Percentiles rank a stretch among this genome's conserved stretches.
phyloP scores from a whole-genome alignment of 2,797 vertebrate species.

The Neosalanx taihuensis region DNA sequence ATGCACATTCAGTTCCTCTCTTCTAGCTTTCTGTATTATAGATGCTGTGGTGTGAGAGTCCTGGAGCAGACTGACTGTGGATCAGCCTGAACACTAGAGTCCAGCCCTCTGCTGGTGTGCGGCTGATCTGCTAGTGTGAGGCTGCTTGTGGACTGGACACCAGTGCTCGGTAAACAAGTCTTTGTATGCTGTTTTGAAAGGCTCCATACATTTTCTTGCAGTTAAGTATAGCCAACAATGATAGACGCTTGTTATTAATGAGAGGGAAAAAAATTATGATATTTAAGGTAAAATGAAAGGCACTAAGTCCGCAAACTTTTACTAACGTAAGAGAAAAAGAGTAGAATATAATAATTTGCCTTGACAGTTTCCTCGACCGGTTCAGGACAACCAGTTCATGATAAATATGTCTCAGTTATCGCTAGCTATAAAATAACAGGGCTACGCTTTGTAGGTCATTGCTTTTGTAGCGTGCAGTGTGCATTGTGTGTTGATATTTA shows the following conservation, averaged over 20 bases:
- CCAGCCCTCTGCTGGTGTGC: not conserved
- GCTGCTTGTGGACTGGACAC: not conserved
- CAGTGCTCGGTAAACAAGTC: too few species aligned
- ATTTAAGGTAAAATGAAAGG: not conserved
- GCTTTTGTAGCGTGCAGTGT: too few species aligned
- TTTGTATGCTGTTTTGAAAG: not conserved
- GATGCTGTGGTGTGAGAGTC: not conserved
- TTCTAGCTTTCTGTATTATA: accelerated
- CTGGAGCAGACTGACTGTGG: not conserved
- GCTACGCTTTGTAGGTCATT: constrained; percentile 23
- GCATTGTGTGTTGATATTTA: too few species aligned
- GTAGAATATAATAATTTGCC: not conserved
- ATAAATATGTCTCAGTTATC: too few species aligned
- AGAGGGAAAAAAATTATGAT: not conserved
- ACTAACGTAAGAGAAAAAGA: too few species aligned
- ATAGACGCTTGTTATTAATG: too few species aligned
- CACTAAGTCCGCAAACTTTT: too few species aligned
- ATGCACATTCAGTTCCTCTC: not conserved
- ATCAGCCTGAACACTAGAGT: not conserved
- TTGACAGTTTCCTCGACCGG: constrained; percentile 42
- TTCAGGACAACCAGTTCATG: constrained; percentile 60
- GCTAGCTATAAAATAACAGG: too few species aligned
- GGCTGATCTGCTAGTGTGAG: too few species aligned
- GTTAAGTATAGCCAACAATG: too few species aligned
- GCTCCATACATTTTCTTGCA: not conserved